Base-by-base conservation (phyloP, 2,113 vertebrate genomes). In the Cyprinodon tularosa region DNA sequence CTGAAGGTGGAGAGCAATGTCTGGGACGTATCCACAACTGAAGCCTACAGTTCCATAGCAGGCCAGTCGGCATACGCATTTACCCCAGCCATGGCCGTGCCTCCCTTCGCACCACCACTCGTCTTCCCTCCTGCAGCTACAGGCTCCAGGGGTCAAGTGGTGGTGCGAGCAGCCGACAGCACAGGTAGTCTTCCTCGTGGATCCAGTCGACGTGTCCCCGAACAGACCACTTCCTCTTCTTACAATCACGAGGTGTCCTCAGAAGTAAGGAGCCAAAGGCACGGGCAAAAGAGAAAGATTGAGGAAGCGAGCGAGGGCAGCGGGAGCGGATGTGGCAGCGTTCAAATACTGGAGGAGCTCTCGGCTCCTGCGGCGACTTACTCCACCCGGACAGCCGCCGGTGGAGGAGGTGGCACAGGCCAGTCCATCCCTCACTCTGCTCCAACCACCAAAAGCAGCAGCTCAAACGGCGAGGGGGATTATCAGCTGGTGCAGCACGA, bases 401-500 rank as follows among this genome's bases (percentile, higher is more conserved):
- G 96, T 76, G 96, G 95, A 74, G 77, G 96, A 88, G 97, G 96
- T 2, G 96, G 96, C 93, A 97, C 96, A 0, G 92, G 90, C 90
- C 94, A 95, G 84, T 95, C 94, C 4, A 94, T 95, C 77, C 91
- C 93, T 57, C 90, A 95, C 85, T 95, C 94, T 0, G 96, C 97
- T 73, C 94, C 96, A 83, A 97, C 97, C 91, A 98, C 97, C 0
- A 99, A 99, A 76, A 98, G 96, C 93, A 97, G 96, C 91, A 98
- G 96, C 92, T 97, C 96, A 85, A 98, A 94, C 2, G 96, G 96
- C 6, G 98, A 99, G 90, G 98, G 98, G 0, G 98, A 99, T 93
- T 99, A 99, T 92, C 97, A 99, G 91, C 95, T 99, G 29, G 98
- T 99, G 74, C 98, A 99, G 84, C 98, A 99, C 66, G 98, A 99